Evolutionary conservation across 1,140 invertebrate genomes (phyloP).

Genomic region (Formica exsecta): DNA sequence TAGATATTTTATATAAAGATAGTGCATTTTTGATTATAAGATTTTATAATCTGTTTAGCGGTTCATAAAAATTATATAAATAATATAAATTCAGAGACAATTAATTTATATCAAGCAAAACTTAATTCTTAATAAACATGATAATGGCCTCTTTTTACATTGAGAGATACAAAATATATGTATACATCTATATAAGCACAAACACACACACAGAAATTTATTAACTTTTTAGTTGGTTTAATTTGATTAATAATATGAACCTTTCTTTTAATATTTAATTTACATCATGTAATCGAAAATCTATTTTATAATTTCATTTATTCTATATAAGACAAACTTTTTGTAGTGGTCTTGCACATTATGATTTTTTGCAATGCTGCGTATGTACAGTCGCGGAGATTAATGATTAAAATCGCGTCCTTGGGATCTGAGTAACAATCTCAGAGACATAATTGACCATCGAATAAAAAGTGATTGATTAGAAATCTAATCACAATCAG

Average conservation of each 20-base stretch:
- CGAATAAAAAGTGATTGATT: conserved; percentile 12
- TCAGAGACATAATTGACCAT: not conserved
- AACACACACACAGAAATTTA: too few species aligned
- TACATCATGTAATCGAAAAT: too few species aligned
- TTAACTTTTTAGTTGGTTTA: too few species aligned
- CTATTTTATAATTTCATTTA: too few species aligned
- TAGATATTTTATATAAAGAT: not conserved
- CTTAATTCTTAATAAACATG: too few species aligned
- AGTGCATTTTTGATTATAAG: not conserved
- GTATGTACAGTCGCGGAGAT: too few species aligned
- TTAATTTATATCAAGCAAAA: not conserved
- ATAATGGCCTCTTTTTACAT: too few species aligned
- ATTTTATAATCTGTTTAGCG: not conserved
- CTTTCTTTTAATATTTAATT: too few species aligned
- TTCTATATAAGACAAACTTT: not conserved
- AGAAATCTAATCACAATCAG: not conserved
- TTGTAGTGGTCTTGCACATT: not conserved
- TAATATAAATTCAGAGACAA: not conserved
- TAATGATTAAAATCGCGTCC: not conserved
- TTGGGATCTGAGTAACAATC: not conserved
- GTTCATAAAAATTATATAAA: not conserved
- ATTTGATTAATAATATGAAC: too few species aligned
- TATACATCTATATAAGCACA: too few species aligned
- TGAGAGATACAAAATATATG: too few species aligned
- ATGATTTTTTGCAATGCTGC: too few species aligned